These are phyloP conservation scores for Polypedilum vanderplanki DNA, from an alignment of 1,140 invertebrate species.

Conservation along the genomic window DNA sequence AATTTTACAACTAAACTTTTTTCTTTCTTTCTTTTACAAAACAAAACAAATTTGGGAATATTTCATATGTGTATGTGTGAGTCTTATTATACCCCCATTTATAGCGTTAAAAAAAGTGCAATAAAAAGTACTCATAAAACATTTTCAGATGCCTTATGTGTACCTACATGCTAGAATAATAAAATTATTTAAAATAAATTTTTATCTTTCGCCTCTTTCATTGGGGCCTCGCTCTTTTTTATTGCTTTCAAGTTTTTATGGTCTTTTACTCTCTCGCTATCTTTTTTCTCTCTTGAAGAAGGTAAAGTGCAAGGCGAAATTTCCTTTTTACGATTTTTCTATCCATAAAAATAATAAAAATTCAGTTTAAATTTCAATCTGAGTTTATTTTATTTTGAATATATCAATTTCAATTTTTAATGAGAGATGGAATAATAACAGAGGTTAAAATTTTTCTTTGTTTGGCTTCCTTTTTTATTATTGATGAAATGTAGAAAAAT, in stretches of 20 bases:
- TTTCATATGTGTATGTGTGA: no score
- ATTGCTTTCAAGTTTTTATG: background rate
- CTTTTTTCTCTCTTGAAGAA: background rate
- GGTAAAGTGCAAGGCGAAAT: no score
- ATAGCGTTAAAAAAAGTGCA: conserved; percentile 16
- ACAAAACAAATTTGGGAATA: background rate
- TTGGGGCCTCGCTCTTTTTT: background rate
- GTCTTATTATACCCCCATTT: background rate
- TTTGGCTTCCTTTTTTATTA: no score
- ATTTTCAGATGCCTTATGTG: conserved; percentile 18
- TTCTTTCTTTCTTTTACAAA: background rate
- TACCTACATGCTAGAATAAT: conserved; percentile 18
- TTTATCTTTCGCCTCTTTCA: background rate
- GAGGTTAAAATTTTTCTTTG: no score
- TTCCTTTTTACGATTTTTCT: no score
- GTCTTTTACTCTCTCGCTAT: background rate
- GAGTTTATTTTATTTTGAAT: no score
- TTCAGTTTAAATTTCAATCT: no score
- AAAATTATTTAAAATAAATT: conserved; percentile 20
- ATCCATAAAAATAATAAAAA: no score
- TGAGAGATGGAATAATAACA: no score
- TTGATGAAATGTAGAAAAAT: no score
- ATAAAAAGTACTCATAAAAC: conserved; percentile 11
- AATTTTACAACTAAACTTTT: background rate
- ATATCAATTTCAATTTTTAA: no score